Percentiles rank a stretch among this genome's conserved stretches.
These are phyloP conservation scores for Corella eumyota DNA, from an alignment of 23 tunicate genomes.

Conservation along the genomic window DNA sequence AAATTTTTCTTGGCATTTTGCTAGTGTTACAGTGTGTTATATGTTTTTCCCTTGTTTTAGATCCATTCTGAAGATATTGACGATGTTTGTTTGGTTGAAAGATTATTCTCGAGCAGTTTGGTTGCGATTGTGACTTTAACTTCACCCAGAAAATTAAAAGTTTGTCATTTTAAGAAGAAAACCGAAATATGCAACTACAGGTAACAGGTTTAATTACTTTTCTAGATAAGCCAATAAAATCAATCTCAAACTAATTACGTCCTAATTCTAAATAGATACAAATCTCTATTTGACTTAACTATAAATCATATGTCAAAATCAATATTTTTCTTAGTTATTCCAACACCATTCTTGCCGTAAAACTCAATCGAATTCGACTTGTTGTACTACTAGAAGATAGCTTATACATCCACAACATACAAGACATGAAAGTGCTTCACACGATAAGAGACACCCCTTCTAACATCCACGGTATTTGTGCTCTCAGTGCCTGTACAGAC, in stretches of 20 bases:
- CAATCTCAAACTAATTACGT: background rate
- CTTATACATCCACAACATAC: slow-evolving; percentile 52
- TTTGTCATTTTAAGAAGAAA: slow-evolving; percentile 55
- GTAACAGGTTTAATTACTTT: slow-evolving; percentile 6
- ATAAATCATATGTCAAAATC: background rate
- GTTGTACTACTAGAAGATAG: slow-evolving; percentile 70
- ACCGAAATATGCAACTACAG: slow-evolving; percentile 53
- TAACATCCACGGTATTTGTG: slow-evolving; percentile 65
- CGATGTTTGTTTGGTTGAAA: slow-evolving; percentile 64
- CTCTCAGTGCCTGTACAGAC: slow-evolving; percentile 40
- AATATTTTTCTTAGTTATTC: slow-evolving; percentile 27
- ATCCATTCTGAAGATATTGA: slow-evolving; percentile 26
- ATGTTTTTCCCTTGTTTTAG: too few species aligned
- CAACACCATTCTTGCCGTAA: slow-evolving; percentile 73
- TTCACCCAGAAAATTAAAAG: slow-evolving; percentile 49
- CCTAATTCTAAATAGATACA: background rate
- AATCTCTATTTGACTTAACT: background rate
- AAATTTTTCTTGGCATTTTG: too few species aligned
- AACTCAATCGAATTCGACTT: slow-evolving; percentile 46
- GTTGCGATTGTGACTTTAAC: slow-evolving; percentile 57
- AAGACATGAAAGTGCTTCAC: slow-evolving; percentile 71
- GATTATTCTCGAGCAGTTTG: slow-evolving; percentile 53
- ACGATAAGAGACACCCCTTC: slow-evolving; percentile 66
- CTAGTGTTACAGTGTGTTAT: too few species aligned
- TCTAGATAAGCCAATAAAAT: background rate